These are phyloP conservation scores for Porites rus DNA, from an alignment of 92 coral and sea anemone genomes.

Conservation along the genomic window DNA sequence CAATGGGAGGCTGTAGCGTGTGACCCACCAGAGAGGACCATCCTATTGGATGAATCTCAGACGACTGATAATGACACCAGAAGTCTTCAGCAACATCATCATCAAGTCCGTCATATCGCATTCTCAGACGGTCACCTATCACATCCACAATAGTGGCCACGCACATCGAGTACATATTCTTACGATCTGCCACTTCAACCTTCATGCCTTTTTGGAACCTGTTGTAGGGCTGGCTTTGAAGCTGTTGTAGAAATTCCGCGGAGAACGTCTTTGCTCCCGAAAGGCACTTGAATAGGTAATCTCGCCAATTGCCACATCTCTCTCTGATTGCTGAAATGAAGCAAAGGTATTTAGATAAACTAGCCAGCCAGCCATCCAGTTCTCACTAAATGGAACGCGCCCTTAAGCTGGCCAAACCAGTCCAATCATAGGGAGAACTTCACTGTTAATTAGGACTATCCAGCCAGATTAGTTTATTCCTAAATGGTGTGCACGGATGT, in stretches of 20 bases:
- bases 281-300: constrained; percentile 89
- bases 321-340: constrained; percentile 76
- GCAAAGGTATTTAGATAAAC: neutral
- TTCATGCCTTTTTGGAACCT: constrained; percentile 99
- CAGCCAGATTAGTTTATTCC: too few relatives aligned
- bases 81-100: constrained; percentile 96
- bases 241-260: constrained; percentile 95
- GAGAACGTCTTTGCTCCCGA: constrained; percentile 99
- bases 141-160: constrained; percentile 99
- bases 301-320: constrained; percentile 93
- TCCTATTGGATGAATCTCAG: constrained; percentile 98
- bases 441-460: too few relatives aligned
- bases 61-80: constrained; percentile 98
- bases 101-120: constrained; percentile 95
- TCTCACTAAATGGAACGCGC: too few relatives aligned
- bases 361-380: too few relatives aligned
- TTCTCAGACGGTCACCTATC: constrained; percentile 94
- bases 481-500: too few relatives aligned
- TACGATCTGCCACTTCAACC: constrained; percentile 98
- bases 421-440: too few relatives aligned
- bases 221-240: constrained; percentile 96
- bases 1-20: constrained; percentile 96
- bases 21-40: constrained; percentile 99
- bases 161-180: constrained; percentile 99
- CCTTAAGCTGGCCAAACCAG: too few relatives aligned